Evolutionary conservation across 2,113 vertebrate genomes (phyloP).

Genomic region (Athene noctua): DNA sequence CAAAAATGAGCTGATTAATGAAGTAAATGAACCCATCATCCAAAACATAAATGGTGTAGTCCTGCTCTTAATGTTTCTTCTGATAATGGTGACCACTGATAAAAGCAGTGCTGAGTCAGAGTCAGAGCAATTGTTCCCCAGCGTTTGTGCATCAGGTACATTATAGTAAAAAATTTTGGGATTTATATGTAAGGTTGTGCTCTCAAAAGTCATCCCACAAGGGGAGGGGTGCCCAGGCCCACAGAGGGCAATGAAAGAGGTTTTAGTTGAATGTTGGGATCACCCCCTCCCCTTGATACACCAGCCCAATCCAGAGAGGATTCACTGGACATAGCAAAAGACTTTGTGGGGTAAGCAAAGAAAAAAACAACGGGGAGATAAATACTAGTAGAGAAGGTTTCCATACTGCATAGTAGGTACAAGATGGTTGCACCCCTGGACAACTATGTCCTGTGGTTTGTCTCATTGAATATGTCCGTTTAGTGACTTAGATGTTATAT

Average conservation of each 20-base stretch:
- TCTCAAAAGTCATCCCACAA: neutral
- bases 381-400: neutral
- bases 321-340: neutral
- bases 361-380: neutral
- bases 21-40: neutral
- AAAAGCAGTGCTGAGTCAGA: neutral
- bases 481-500: neutral
- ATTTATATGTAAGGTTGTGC: neutral
- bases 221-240: neutral
- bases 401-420: neutral
- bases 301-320: neutral
- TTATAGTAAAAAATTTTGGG: neutral
- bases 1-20: neutral
- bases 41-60: neutral
- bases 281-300: neutral
- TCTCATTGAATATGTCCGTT: neutral
- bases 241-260: neutral
- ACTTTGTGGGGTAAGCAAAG: neutral
- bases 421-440: neutral
- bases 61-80: neutral
- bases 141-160: neutral
- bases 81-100: neutral
- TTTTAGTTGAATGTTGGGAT: neutral
- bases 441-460: neutral
- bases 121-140: neutral